Evolutionary conservation across 2,888 invertebrate genomes (phyloP), one percentile per base, ranked within the genome.

Genomic region (Notodonta ziczac): DNA sequence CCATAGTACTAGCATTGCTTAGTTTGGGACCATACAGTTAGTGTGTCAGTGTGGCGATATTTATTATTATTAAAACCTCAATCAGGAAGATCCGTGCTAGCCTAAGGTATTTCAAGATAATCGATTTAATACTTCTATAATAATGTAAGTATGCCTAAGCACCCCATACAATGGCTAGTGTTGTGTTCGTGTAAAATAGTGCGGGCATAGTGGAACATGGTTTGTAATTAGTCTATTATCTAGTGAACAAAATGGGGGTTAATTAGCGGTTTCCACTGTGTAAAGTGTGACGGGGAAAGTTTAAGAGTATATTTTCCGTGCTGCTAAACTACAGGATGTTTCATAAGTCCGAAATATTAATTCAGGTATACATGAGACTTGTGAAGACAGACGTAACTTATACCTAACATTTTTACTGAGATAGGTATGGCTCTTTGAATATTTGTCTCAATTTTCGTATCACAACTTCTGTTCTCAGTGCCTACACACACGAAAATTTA

Each of bases 51-150:
- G 24, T 24, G 24, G 24, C 24, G 24, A 24, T 24, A 24, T 24
- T 24, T 24, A 24, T 24, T 24, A 24, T 24, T 24, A 24, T 24
- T 24, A 24, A 24, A 24, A 42, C 10, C 42, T 42, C 42, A 14
- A 51, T 24, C 8, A 9, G 4, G 8, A 48, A 14, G 56, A 70
- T 71, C 67, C 63, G 63, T 72, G 69, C 70, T 66, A 14, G n/a
- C 62, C 61, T 35, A 50, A 62, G 46, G 60, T 63, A 64, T 71
- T 64, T 56, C 59, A 63, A 66, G 67, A 69, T 70, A 70, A 66
- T 63, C 60, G 67, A 81, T 80, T 82, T 82, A 66, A 76, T 65
- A 82, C 69, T 77, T 81, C 60, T 81, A 82, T 82, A 80, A 57
- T 58, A 81, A 82, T 82, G 82, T 82, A 62, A 65, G 56, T 42